phyloP scores from a whole-genome alignment of 30 jellyfish, hydroid and myxozoan genomes.

The Clytia hemisphaerica region DNA sequence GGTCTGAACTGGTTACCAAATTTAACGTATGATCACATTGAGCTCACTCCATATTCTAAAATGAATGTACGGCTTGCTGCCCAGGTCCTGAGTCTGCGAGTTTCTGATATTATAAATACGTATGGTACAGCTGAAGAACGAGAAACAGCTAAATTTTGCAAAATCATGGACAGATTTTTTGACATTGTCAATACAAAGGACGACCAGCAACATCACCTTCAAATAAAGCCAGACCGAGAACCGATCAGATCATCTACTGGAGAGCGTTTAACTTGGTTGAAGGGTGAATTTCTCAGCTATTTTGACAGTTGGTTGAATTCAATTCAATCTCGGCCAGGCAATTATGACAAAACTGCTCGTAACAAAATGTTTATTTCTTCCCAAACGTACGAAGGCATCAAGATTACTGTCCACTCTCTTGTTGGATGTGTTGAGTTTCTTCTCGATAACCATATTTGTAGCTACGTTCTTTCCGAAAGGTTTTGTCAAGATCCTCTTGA shows the following conservation, averaged over 20 bases:
- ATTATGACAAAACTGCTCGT: not conserved
- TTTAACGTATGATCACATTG: slow-evolving; percentile 42
- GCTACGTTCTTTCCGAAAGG: slow-evolving; percentile 10
- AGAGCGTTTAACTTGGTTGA: slow-evolving; percentile 8
- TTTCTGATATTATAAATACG: not conserved
- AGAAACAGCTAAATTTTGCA: slow-evolving; percentile 38
- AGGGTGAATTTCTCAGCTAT: slow-evolving; percentile 7
- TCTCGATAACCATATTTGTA: not conserved
- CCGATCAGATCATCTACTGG: slow-evolving; percentile 8
- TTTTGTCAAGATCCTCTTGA: slow-evolving; percentile 22
- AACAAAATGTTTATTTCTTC: slow-evolving; percentile 8
- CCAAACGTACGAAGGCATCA: slow-evolving; percentile 25
- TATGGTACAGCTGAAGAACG: slow-evolving; percentile 41
- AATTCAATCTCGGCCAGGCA: slow-evolving; percentile 6
- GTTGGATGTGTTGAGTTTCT: not conserved
- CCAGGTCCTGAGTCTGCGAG: slow-evolving; percentile 47
- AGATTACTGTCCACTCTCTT: slow-evolving; percentile 2
- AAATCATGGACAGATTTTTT: slow-evolving; percentile 23
- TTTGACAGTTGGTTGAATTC: slow-evolving; percentile 5
- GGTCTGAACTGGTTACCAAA: slow-evolving; percentile 59
- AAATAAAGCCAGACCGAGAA: not conserved
- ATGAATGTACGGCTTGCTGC: slow-evolving; percentile 61
- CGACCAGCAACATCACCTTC: too few species aligned
- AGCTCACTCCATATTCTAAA: slow-evolving; percentile 36
- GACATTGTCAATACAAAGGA: too few species aligned